Conservation (phyloP, 1,140 invertebrate genomes). For the Papilio polytes region DNA sequence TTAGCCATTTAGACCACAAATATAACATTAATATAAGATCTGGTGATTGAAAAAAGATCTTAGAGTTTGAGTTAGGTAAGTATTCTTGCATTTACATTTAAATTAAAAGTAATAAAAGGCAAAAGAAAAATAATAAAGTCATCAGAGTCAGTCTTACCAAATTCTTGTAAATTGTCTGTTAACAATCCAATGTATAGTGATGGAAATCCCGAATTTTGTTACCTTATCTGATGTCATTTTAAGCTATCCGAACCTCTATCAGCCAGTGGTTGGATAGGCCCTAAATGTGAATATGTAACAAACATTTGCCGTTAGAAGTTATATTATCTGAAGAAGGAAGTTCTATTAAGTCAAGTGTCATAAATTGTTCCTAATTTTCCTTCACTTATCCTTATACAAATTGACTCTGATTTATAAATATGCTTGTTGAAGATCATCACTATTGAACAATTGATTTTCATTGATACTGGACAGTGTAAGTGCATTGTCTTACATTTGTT, state of each 20-base stretch:
- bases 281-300: background rate
- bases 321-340: slow-evolving; percentile 66
- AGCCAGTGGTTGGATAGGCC: no score
- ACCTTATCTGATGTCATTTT: no score
- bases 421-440: background rate
- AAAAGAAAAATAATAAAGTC: no score
- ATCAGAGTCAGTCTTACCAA: no score
- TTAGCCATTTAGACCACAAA: no score
- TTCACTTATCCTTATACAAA: slow-evolving; percentile 62
- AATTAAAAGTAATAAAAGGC: no score
- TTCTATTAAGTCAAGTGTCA: slow-evolving; percentile 71
- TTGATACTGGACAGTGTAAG: background rate
- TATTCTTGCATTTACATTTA: no score
- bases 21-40: background rate
- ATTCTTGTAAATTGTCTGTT: no score
- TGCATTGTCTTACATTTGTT: slow-evolving; percentile 13
- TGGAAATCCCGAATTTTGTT: no score
- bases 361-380: slow-evolving; percentile 77
- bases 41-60: background rate
- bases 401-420: slow-evolving; percentile 41
- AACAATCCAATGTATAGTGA: no score
- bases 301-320: slow-evolving; percentile 40
- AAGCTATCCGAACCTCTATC: no score
- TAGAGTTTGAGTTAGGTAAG: background rate
- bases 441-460: slow-evolving; percentile 8